phyloP scores from a whole-genome alignment of 2,888 invertebrate genomes.

The Brachycybe producta region DNA sequence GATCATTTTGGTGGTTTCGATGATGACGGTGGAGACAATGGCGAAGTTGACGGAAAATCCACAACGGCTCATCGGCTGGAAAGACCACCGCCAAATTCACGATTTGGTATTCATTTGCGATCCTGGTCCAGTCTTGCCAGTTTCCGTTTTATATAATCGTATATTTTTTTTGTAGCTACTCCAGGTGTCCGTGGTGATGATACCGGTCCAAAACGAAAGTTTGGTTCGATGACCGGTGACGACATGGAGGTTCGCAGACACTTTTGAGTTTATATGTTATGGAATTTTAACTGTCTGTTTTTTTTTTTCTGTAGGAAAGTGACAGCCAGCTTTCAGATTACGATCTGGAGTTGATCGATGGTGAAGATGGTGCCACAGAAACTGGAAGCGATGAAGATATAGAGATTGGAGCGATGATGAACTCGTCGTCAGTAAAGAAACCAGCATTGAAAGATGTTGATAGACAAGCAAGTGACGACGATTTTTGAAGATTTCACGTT shows the following conservation, averaged over 20 bases:
- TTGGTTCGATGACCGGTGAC: slow-evolving; percentile 42
- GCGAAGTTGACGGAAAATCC: neutral
- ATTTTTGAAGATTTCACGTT: slow-evolving; percentile 15
- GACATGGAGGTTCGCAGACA: slow-evolving; percentile 30
- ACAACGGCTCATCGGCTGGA: too few relatives aligned
- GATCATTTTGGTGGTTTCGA: slow-evolving; percentile 32
- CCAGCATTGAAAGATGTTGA: neutral
- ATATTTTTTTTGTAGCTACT: neutral
- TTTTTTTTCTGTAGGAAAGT: slow-evolving; percentile 22
- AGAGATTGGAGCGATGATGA: slow-evolving; percentile 10
- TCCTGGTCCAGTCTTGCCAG: too few relatives aligned
- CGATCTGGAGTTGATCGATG: slow-evolving; percentile 45
- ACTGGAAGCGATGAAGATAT: slow-evolving; percentile 19
- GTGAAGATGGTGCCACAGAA: slow-evolving; percentile 31
- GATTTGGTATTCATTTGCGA: too few relatives aligned
- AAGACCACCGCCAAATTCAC: too few relatives aligned
- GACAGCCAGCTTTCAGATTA: slow-evolving; percentile 38
- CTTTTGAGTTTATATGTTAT: neutral
- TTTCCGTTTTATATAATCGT: too few relatives aligned
- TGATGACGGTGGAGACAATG: slow-evolving; percentile 25
- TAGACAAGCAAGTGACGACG: slow-evolving; percentile 13
- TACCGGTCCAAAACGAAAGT: slow-evolving; percentile 36
- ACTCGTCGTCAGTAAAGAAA: neutral
- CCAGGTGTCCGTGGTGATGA: slow-evolving; percentile 4
- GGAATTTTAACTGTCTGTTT: neutral